Evolutionary conservation across 2,113 vertebrate genomes (phyloP).

Genomic region (Diadophis punctatus): DNA sequence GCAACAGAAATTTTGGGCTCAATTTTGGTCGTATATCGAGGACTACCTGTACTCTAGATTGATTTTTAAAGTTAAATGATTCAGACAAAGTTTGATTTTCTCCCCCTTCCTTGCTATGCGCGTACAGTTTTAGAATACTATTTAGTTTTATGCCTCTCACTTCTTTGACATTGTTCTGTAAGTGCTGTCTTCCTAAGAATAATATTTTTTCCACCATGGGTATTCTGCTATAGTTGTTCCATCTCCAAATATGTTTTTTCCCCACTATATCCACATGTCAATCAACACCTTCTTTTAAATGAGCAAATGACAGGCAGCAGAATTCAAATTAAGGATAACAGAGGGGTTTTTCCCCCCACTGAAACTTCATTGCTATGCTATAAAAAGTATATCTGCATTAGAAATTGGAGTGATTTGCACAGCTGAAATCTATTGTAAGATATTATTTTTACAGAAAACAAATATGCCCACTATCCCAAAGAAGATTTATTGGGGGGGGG

Average conservation of each 20-base stretch:
- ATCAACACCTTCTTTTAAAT: conserved; percentile 56
- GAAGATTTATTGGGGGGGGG: neutral
- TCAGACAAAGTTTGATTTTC: conserved; percentile 50
- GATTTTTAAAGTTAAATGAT: conserved; percentile 48
- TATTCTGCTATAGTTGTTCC: conserved; percentile 44
- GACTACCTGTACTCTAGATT: neutral
- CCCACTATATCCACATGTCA: conserved; percentile 55
- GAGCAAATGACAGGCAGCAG: conserved; percentile 47
- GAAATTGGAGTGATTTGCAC: conserved; percentile 5
- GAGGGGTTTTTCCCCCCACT: conserved; percentile 20
- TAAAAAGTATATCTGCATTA: conserved; percentile 11
- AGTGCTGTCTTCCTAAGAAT: conserved; percentile 56
- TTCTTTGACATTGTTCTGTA: conserved; percentile 59
- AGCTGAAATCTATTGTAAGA: neutral
- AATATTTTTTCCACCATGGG: conserved; percentile 54
- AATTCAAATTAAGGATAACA: conserved; percentile 48
- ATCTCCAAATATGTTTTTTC: conserved; percentile 57
- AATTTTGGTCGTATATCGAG: neutral
- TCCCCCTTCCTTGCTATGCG: conserved; percentile 30
- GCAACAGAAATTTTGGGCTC: neutral
- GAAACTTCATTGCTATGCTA: conserved; percentile 33
- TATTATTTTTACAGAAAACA: conserved; percentile 9
- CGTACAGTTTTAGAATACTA: conserved; percentile 44
- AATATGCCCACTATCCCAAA: neutral
- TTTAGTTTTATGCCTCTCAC: conserved; percentile 55